A percentile compares a stretch with the other conserved stretches of the same genome.
Conservation (phyloP, 2,888 invertebrate species). For the Drosophila mimica region DNA sequence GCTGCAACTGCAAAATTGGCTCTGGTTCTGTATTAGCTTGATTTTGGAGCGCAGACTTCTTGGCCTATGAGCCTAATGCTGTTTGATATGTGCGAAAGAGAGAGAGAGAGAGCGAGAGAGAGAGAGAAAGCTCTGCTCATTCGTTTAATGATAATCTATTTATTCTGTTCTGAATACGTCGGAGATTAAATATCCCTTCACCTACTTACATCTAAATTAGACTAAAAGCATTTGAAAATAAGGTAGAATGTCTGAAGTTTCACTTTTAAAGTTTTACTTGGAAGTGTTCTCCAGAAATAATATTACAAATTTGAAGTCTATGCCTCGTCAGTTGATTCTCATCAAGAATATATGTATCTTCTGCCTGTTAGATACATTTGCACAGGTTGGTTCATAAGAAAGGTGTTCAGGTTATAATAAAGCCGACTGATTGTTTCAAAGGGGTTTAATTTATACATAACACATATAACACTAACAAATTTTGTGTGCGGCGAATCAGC, state of each 20-base stretch:
- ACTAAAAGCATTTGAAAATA: not conserved
- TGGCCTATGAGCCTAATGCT: conserved; percentile 28
- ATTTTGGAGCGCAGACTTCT: not conserved
- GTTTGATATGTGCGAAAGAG: conserved; percentile 9
- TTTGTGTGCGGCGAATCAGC: not conserved
- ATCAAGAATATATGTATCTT: not conserved
- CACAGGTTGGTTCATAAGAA: too few species aligned
- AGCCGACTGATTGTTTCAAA: not conserved
- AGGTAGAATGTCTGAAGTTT: too few species aligned
- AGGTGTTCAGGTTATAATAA: not conserved
- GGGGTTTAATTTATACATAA: not conserved
- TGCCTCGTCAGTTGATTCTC: not conserved
- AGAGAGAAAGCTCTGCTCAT: conserved; percentile 5
- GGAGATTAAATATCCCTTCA: not conserved
- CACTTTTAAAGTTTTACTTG: too few species aligned
- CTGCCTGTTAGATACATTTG: not conserved
- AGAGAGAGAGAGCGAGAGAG: not conserved
- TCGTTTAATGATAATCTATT: conserved; percentile 6
- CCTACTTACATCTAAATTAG: not conserved
- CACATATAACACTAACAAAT: not conserved
- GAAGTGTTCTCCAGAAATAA: not conserved
- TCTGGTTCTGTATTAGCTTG: conserved; percentile 8
- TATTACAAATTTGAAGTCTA: not conserved
- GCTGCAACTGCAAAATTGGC: conserved; percentile 47
- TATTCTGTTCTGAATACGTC: not conserved